Percentiles rank a stretch among this genome's conserved stretches.
Conservation (phyloP, 2,888 invertebrate species). For the Quadroppia sp. region DNA sequence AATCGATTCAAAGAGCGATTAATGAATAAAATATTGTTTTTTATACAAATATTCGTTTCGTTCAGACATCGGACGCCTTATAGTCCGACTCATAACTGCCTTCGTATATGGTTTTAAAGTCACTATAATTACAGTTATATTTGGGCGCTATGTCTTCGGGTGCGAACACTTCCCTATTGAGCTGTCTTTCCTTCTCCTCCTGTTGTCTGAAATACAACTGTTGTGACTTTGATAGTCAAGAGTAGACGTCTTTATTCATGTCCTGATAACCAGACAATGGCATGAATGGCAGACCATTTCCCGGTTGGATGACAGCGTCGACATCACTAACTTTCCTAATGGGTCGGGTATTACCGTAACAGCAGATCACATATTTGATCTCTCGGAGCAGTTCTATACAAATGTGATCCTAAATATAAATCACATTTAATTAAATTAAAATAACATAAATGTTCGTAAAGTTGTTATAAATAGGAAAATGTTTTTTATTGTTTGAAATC, state of each 20-base stretch:
- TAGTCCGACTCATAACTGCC: conserved; percentile 12
- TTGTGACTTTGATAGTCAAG: conserved; percentile 45
- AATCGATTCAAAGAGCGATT: no score
- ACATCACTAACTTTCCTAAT: conserved; percentile 42
- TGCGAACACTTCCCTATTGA: background rate
- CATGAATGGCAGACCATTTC: conserved; percentile 48
- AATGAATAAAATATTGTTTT: background rate
- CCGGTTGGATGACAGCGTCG: conserved; percentile 40
- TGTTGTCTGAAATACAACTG: conserved; percentile 18
- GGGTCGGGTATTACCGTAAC: conserved; percentile 47
- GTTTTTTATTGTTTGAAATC: no score
- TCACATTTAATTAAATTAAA: no score
- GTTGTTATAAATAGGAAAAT: no score
- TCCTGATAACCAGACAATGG: conserved; percentile 45
- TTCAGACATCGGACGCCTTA: conserved; percentile 34
- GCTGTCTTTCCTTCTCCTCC: conserved; percentile 10
- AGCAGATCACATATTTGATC: conserved; percentile 48
- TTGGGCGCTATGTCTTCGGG: background rate
- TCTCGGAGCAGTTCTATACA: conserved; percentile 48
- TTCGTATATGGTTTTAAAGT: background rate
- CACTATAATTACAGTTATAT: conserved; percentile 3
- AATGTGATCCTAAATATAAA: conserved; percentile 46
- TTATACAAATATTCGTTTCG: background rate
- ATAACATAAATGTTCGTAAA: no score
- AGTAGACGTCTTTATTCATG: conserved; percentile 45